A percentile compares a stretch with the other conserved stretches of the same genome.
Conservation (phyloP, 2,888 invertebrate species). For the Leuctra nigra region DNA sequence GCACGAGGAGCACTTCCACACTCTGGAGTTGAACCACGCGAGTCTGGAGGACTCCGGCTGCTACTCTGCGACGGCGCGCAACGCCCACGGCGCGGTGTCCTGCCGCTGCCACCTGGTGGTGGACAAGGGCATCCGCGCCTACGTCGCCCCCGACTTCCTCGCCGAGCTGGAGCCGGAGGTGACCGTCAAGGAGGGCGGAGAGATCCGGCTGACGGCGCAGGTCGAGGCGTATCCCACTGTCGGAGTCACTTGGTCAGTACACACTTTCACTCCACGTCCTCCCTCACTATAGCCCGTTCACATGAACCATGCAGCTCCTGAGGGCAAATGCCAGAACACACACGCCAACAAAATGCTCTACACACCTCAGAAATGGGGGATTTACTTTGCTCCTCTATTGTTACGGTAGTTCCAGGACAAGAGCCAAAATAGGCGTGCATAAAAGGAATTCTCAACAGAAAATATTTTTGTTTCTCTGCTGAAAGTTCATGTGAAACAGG, state of each 20-base stretch:
- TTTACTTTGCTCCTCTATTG: no score
- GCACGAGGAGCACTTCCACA: conserved; percentile 73
- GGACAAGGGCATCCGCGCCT: conserved; percentile 75
- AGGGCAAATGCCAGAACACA: no score
- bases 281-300: no score
- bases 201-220: conserved; percentile 50
- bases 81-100: conserved; percentile 73
- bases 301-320: no score
- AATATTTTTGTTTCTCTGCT: no score
- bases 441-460: no score
- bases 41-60: conserved; percentile 70
- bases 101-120: conserved; percentile 70
- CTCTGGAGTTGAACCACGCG: conserved; percentile 76
- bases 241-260: conserved; percentile 66
- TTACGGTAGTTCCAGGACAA: no score
- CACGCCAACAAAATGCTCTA: no score
- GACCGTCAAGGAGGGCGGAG: conserved; percentile 52
- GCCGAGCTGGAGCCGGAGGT: conserved; percentile 60
- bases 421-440: no score
- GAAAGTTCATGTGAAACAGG: no score
- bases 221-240: conserved; percentile 61
- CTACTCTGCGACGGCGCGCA: conserved; percentile 72
- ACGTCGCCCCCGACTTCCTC: conserved; percentile 72
- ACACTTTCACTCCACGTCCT: no score
- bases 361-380: no score